phyloP scores from a whole-genome alignment of 2,888 invertebrate genomes.

The Gnatocerus cornutus region DNA sequence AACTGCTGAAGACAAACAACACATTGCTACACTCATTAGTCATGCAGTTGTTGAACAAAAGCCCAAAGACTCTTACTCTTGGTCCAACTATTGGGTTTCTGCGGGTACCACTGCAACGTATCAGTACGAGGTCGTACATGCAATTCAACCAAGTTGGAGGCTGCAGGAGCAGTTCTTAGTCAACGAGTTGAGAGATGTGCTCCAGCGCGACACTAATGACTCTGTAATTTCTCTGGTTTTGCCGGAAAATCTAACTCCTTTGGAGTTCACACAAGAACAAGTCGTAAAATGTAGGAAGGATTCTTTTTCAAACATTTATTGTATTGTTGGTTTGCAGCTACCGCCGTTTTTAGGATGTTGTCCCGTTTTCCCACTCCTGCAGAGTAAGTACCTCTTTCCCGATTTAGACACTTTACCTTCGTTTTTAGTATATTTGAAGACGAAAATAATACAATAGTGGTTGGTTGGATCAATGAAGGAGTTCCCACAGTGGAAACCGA shows the following conservation, averaged over 20 bases:
- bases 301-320: neutral
- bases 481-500: slow-evolving; percentile 6
- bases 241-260: neutral
- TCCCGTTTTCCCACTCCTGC: slow-evolving; percentile 6
- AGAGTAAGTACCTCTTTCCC: slow-evolving; percentile 12
- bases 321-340: slow-evolving; percentile 8
- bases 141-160: slow-evolving; percentile 67
- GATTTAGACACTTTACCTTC: neutral
- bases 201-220: slow-evolving; percentile 63
- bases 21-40: slow-evolving; percentile 66
- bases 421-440: slow-evolving; percentile 28
- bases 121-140: slow-evolving; percentile 64
- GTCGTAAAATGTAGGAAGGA: neutral
- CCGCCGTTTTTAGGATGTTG: slow-evolving; percentile 16
- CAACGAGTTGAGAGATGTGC: slow-evolving; percentile 65
- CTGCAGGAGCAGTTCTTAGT: slow-evolving; percentile 69
- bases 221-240: neutral
- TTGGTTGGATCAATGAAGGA: slow-evolving; percentile 3
- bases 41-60: slow-evolving; percentile 76
- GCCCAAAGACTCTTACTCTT: slow-evolving; percentile 71
- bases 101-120: slow-evolving; percentile 75
- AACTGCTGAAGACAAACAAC: slow-evolving; percentile 55
- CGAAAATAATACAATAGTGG: neutral
- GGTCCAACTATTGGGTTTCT: slow-evolving; percentile 70
- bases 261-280: neutral